Evolutionary conservation across 2,113 vertebrate genomes (phyloP), one percentile per base, ranked within the genome.

Genomic region (Peromyscus leucopus): DNA sequence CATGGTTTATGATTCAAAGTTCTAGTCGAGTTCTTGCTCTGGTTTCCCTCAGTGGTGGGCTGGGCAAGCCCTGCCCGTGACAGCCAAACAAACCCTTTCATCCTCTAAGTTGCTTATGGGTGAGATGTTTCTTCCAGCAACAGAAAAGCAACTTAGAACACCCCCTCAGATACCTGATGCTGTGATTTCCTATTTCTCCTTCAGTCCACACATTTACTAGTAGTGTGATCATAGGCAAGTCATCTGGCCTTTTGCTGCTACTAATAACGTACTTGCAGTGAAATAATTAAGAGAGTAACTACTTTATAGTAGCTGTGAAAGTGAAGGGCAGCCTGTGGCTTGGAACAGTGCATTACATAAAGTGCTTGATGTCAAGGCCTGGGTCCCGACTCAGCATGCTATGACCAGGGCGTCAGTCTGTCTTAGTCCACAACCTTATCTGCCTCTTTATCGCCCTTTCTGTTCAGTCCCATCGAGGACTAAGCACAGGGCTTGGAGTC

Each of bases 221-320:
- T 65, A 36, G 33, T 51, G 15, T n/a, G 42, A 67, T 65, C 21
- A n/a, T 82, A 16, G 48, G 12, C 46, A 75, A 67, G 33, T 59
- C 51, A 76, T 65, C 84, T 89, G 91, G 85, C 8, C 46, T 51
- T 90, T 16, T 75, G 39, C 79, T 91, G 57, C 71, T 76, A 80
- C 22, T 79, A 91, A 80, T 61, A 46, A 67, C 61, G 28, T 86
- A 90, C 89, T 94, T 89, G 55, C 24, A 89, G 59, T 72, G 91
- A 97, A 82, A 91, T 67, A 39, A 31, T 65, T 93, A 46, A 72
- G 86, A 79, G 51, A 76, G 28, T 48, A 67, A 93, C 55, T 59
- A 82, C 46, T 89, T 94, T 48, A 39, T 55, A 89, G 69, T 80
- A 59, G 31, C 65, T 36, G 7, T 91, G 46, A 78, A 17, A 93